Evolutionary conservation across 1,140 invertebrate species (phyloP), one percentile per base, ranked within the genome.

Genomic region (Megathymus violae): DNA sequence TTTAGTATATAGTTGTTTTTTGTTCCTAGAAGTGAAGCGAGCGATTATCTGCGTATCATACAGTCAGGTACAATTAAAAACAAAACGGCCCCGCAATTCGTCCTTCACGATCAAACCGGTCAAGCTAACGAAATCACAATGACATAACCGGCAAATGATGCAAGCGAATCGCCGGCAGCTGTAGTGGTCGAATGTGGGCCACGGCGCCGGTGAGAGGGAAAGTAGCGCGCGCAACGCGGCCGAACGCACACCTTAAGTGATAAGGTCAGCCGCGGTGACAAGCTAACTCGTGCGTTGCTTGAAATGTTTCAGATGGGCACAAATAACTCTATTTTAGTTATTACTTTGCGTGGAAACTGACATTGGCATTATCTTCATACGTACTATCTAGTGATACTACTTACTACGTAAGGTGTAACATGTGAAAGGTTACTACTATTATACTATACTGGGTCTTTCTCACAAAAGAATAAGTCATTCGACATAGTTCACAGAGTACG

Each of bases 21-120:
- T n/a, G n/a, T n/a, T n/a, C n/a, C n/a, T n/a, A n/a, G n/a, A n/a
- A n/a, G n/a, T n/a, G n/a, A n/a, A n/a, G n/a, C n/a, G n/a, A n/a
- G n/a, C n/a, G n/a, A n/a, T n/a, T n/a, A n/a, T n/a, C n/a, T n/a
- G n/a, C n/a, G n/a, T n/a, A n/a, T 22, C 2, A 3, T 5, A 31
- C 27, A 31, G 1, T 31, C 27, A 31, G 7, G 3, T 4, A 31
- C 27, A 9, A 31, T 31, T 31, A 31, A 31, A 22, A 31, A 31
- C 27, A 31, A 31, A 31, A 31, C 27, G 7, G 1, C 3, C 4
- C 9, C 4, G 9, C 27, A 31, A 69, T 72, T 67, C 76, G 80
- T 82, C 82, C 80, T 83, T 85, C 80, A 81, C 74, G 77, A 78
- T 31, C 69, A 71, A 51, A 74, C 66, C 48, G 64, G 27, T 31